Base-by-base conservation (phyloP, 2,113 vertebrate genomes). In the Haliaeetus leucogaster region DNA sequence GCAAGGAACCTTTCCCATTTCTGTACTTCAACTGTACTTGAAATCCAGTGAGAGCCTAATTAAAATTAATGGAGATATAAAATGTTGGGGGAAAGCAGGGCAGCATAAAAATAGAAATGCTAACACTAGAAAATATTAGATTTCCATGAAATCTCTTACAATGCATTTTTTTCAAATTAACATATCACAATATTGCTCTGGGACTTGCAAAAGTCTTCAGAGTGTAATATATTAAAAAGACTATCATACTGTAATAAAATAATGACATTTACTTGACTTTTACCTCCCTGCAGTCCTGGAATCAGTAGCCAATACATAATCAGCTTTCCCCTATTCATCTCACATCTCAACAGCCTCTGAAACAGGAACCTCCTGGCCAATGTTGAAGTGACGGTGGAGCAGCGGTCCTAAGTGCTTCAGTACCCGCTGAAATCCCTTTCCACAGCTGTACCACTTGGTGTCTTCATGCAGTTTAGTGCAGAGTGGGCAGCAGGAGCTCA, bases 51-150 rank as follows among this genome's bases (percentile, higher is more conserved):
- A 94, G n/a, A 95, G 7, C 18, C 43, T 92, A 95, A 96, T 42
- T 94, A 92, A 89, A 95, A 92, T 73, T 87, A 92, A 87, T 30
- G 67, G 45, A 77, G 47, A 85, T 95, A 97, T 82, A 93, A 70
- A 92, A 65, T 5, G 3, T 40, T 62, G 43, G 32, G 10, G 11
- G 12, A 81, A 90, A 71, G 42, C 47, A 87, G 52, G 19, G 16
- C 55, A 85, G 25, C 56, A 67, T 77, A 95, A 96, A 97, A 95
- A 95, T 56, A 97, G 83, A 96, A 96, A 92, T 1, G 7, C 34
- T 65, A 95, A 63, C 3, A 11, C 6, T 78, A 92, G 70, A 92
- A 87, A 93, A 83, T 68, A 91, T 55, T 82, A 65, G 59, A 62
- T n/a, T 26, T 92, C 78, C 30, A 9, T 67, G 77, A 73, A 95